Conservation (phyloP, 2,888 invertebrate genomes). For the Allygus modestus region DNA sequence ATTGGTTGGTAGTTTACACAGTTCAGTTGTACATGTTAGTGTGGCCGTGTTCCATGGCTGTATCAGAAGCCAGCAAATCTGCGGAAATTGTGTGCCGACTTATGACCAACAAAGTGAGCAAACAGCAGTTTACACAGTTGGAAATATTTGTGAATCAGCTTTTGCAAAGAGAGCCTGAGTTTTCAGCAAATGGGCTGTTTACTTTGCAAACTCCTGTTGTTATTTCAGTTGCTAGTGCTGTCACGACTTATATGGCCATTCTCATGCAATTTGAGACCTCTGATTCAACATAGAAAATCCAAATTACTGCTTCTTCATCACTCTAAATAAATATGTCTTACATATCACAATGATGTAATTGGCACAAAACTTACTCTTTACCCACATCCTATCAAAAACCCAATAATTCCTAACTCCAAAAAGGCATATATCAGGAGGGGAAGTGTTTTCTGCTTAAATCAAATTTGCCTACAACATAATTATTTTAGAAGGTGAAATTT, state of each 20-base stretch:
- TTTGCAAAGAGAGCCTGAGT: background rate
- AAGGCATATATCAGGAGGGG: too few species aligned
- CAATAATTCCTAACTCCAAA: too few species aligned
- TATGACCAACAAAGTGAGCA: background rate
- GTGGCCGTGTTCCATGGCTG: slow-evolving; percentile 25
- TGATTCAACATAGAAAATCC: background rate
- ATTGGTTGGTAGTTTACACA: slow-evolving; percentile 13
- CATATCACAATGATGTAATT: too few species aligned
- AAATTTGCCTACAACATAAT: too few species aligned
- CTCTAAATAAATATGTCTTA: too few species aligned
- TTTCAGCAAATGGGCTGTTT: slow-evolving; percentile 6
- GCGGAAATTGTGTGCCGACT: slow-evolving; percentile 9
- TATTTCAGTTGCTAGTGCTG: slow-evolving; percentile 35
- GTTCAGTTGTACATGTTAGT: slow-evolving; percentile 38
- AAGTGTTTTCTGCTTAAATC: too few species aligned
- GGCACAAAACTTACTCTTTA: too few species aligned
- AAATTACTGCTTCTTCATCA: too few species aligned
- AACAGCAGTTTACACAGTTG: background rate
- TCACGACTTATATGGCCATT: slow-evolving; percentile 43
- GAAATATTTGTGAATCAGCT: slow-evolving; percentile 6
- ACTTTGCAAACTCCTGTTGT: slow-evolving; percentile 18
- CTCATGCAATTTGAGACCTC: slow-evolving; percentile 32
- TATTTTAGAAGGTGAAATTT: too few species aligned
- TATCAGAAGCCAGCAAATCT: background rate
- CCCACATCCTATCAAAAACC: too few species aligned